Evolutionary conservation across 1,140 invertebrate genomes (phyloP).

Genomic region (Teleopsis dalmanni): DNA sequence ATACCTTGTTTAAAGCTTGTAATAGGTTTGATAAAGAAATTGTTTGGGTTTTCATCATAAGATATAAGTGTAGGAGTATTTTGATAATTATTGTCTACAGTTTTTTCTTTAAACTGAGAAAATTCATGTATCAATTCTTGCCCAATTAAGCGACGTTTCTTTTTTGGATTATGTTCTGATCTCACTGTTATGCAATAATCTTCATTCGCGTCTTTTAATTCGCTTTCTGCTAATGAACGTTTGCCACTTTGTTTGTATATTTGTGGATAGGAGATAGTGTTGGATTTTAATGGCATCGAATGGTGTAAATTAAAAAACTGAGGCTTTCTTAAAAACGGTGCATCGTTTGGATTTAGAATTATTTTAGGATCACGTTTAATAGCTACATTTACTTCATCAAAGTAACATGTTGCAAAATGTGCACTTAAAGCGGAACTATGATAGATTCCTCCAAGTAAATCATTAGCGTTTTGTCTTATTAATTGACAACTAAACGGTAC

Average conservation of each 20-base stretch:
- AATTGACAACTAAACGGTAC: constrained; percentile 33
- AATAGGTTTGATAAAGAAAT: background rate
- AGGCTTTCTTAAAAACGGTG: constrained; percentile 28
- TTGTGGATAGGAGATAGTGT: constrained; percentile 16
- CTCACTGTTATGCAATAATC: background rate
- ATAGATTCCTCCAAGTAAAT: constrained; percentile 24
- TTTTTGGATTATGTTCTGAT: constrained; percentile 9
- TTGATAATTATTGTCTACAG: background rate
- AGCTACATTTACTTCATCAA: constrained; percentile 18
- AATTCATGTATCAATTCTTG: constrained; percentile 19
- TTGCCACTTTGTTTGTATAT: constrained; percentile 20
- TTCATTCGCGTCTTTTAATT: background rate
- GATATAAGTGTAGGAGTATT: constrained; percentile 4
- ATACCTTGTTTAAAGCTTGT: background rate
- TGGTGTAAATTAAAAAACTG: too few species aligned
- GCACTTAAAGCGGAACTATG: constrained; percentile 30
- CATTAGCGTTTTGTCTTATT: constrained; percentile 24
- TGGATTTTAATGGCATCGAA: background rate
- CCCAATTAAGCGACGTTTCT: constrained; percentile 19
- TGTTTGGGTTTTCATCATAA: too few species aligned
- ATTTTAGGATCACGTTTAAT: background rate
- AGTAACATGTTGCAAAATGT: constrained; percentile 19
- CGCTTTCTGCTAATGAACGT: constrained; percentile 14
- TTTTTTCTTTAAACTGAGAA: constrained; percentile 8
- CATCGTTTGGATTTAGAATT: constrained; percentile 17